Evolutionary conservation across 2,888 invertebrate species (phyloP), one percentile per base, ranked within the genome.

Genomic region (Drosophila mimica): DNA sequence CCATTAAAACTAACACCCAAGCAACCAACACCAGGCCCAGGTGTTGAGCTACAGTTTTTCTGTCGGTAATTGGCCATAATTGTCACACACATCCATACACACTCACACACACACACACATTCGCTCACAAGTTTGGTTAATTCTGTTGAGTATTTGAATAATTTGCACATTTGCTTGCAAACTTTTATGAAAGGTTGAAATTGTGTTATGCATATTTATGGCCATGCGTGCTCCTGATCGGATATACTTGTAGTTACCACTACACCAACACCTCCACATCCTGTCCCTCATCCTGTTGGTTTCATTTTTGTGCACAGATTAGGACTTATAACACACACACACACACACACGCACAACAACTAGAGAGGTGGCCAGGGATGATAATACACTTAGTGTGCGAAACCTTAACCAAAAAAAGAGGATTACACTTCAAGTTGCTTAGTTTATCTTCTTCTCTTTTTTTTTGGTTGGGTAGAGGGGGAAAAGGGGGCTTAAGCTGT

Each of bases 131-230:
- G 60, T 68, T 70, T 67, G 74, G 59, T 83, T 83, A 82, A 83
- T 81, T 82, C 79, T 70, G 56, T 70, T 58, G 73, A 77, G 74
- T 83, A 89, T 88, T 89, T 88, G 89, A 88, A 90, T 89, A 90
- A 90, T 88, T 74, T 87, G 79, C 71, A 59, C 79, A 91, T 85
- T 89, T 88, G 89, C 82, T 86, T 90, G 91, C 89, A 81, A 90
- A 91, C 87, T 90, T 90, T 90, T 83, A 86, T 83, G 76, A 83
- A 80, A 85, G 83, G 76, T 88, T 63, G 52, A 86, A 83, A 83
- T 83, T 88, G 79, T 83, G 80, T 87, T 87, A 87, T 81, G 90
- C 85, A 87, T 88, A 88, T 87, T 87, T 89, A 88, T 85, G 79
- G 83, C 46, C 64, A 60, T 68, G 66, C 71, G 69, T 74, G 70